Percentiles rank a stretch among this genome's conserved stretches.
phyloP scores from a whole-genome alignment of 1,140 invertebrate genomes.

The Centruroides vittatus region DNA sequence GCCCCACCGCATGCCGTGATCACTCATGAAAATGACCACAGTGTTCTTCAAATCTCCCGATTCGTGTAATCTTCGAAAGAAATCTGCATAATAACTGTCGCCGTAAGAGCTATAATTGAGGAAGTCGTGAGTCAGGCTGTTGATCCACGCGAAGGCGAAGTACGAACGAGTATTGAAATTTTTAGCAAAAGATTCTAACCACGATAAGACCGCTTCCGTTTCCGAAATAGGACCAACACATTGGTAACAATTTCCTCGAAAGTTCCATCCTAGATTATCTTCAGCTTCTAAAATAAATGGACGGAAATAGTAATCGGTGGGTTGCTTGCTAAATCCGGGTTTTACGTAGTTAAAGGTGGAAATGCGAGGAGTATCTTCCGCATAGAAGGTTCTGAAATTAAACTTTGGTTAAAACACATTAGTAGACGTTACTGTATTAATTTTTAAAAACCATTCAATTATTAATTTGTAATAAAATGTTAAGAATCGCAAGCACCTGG shows the following conservation, averaged over 20 bases:
- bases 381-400: slow-evolving; percentile 44
- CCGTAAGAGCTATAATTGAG: slow-evolving; percentile 23
- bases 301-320: slow-evolving; percentile 66
- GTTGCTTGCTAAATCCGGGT: slow-evolving; percentile 55
- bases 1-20: slow-evolving; percentile 29
- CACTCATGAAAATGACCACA: slow-evolving; percentile 65
- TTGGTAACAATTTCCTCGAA: not conserved
- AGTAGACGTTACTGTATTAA: too few relatives aligned
- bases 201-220: slow-evolving; percentile 10
- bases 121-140: slow-evolving; percentile 29
- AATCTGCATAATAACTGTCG: slow-evolving; percentile 26
- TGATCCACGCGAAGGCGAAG: slow-evolving; percentile 31
- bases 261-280: not conserved
- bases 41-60: slow-evolving; percentile 33
- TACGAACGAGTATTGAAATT: slow-evolving; percentile 8
- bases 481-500: too few relatives aligned
- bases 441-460: too few relatives aligned
- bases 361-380: slow-evolving; percentile 56
- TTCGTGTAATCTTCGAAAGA: slow-evolving; percentile 25
- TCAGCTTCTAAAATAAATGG: slow-evolving; percentile 40
- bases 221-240: slow-evolving; percentile 13
- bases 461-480: too few relatives aligned
- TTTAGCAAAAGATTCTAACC: slow-evolving; percentile 7
- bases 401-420: too few relatives aligned
- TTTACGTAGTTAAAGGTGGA: slow-evolving; percentile 69